Evolutionary conservation across 2,113 vertebrate species (phyloP).

Genomic region (Delphinapterus leucas): DNA sequence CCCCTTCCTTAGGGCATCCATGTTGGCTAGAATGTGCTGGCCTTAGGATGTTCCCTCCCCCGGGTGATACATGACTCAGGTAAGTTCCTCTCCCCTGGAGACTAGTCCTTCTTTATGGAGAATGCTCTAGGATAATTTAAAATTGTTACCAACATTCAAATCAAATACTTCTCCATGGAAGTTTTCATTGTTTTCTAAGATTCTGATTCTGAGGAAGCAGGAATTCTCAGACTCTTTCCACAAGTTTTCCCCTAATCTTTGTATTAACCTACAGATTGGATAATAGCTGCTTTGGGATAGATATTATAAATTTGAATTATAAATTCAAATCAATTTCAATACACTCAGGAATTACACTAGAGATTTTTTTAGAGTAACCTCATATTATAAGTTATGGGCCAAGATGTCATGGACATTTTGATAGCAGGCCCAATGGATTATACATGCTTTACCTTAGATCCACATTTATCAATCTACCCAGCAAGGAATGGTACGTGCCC

Average conservation of each 20-base stretch:
- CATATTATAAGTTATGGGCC: no score
- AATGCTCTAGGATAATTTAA: background rate
- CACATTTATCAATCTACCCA: background rate
- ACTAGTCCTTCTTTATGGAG: background rate
- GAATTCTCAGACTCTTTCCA: background rate
- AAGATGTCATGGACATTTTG: background rate
- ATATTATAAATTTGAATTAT: background rate
- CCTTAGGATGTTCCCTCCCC: rapidly evolving
- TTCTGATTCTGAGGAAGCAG: background rate
- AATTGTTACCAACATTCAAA: background rate
- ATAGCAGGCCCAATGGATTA: background rate
- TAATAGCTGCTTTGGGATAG: background rate
- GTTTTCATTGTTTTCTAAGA: background rate
- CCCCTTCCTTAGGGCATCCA: background rate
- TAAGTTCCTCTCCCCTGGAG: background rate
- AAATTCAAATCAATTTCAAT: background rate
- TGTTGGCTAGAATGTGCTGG: rapidly evolving
- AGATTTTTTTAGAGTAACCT: background rate
- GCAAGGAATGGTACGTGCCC: background rate
- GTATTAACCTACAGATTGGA: background rate
- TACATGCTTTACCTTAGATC: background rate
- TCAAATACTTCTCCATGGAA: background rate
- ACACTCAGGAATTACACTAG: background rate
- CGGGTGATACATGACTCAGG: no score
- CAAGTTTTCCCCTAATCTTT: background rate